Conservation (phyloP, 2,888 invertebrate species). For the Alsophila aescularia region DNA sequence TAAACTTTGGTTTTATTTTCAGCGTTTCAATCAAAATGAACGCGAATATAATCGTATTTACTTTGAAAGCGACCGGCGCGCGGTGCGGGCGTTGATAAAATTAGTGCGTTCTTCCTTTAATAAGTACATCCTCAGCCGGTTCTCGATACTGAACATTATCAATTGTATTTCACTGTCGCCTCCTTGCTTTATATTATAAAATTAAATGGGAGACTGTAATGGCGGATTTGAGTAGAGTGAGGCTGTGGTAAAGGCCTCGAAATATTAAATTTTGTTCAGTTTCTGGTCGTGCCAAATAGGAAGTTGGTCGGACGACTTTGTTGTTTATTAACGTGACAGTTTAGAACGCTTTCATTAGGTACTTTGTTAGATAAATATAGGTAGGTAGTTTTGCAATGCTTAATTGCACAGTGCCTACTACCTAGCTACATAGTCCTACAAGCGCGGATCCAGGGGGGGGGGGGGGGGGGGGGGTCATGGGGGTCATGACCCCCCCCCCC, state of each 20-base stretch:
- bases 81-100: conserved; percentile 65
- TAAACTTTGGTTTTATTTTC: conserved; percentile 42
- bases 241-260: no score
- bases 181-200: conserved; percentile 25
- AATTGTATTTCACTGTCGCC: conserved; percentile 40
- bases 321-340: background rate
- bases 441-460: no score
- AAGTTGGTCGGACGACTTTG: conserved; percentile 11
- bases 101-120: conserved; percentile 71
- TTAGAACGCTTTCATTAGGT: background rate
- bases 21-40: conserved; percentile 50
- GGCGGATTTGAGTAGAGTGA: conserved; percentile 15
- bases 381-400: no score
- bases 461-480: no score
- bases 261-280: background rate
- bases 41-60: conserved; percentile 70
- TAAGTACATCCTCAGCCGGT: conserved; percentile 48
- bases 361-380: background rate
- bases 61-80: conserved; percentile 60
- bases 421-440: no score
- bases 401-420: no score
- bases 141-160: conserved; percentile 41
- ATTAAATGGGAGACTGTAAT: conserved; percentile 19
- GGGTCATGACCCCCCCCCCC: no score
- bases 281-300: conserved; percentile 16